Evolutionary conservation across 2,888 invertebrate species (phyloP).

Genomic region (Thecophora atra): DNA sequence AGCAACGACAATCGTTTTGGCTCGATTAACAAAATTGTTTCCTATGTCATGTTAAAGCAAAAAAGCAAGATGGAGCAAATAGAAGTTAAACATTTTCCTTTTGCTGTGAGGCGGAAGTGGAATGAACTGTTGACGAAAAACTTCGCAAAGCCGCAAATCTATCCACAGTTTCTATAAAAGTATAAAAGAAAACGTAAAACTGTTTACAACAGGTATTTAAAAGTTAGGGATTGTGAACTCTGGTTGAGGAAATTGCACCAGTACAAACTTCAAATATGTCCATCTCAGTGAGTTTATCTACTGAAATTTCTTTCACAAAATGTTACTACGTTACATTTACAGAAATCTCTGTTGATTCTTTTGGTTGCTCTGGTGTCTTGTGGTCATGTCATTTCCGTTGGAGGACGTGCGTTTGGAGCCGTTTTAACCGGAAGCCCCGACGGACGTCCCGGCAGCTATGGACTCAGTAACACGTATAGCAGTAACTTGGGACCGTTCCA

Average conservation of each 20-base stretch:
- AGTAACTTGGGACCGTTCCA: slow-evolving; percentile 8
- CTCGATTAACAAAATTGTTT: slow-evolving; percentile 19
- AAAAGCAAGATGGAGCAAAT: not conserved
- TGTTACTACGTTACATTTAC: not conserved
- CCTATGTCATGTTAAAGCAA: not conserved
- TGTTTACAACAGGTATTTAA: not conserved
- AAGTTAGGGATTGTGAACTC: not conserved
- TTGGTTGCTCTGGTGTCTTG: not conserved
- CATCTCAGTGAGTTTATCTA: not conserved
- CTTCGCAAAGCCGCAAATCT: not conserved
- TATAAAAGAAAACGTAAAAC: not conserved
- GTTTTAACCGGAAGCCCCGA: slow-evolving; percentile 10
- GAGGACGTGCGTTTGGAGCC: not conserved
- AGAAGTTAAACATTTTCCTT: not conserved
- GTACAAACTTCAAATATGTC: not conserved
- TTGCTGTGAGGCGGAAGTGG: slow-evolving; percentile 3
- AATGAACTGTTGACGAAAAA: not conserved
- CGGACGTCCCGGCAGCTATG: slow-evolving; percentile 38
- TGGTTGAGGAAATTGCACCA: not conserved
- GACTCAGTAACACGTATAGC: slow-evolving; percentile 38
- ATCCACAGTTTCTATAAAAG: not conserved
- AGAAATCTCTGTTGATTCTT: not conserved
- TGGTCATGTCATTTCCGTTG: not conserved
- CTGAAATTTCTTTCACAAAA: not conserved
- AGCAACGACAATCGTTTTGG: no score